Percentiles rank a stretch among this genome's conserved stretches.
Evolutionary conservation across 2,888 invertebrate species (phyloP).

Genomic region (Rhingia rostrata): DNA sequence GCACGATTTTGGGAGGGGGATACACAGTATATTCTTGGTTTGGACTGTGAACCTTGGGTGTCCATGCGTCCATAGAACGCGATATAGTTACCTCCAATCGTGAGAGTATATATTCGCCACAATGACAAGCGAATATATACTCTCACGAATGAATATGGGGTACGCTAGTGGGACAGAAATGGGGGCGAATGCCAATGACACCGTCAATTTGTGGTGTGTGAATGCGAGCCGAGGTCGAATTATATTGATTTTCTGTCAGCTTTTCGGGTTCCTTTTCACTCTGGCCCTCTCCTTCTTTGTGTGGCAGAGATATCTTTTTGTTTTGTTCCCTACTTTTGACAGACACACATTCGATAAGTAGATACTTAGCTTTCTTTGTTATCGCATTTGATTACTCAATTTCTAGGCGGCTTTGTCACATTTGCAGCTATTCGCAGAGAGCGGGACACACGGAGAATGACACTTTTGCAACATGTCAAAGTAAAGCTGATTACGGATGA

Average conservation of each 20-base stretch:
- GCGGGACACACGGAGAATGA: not conserved
- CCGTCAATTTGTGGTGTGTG: conserved; percentile 41
- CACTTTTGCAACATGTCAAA: conserved; percentile 20
- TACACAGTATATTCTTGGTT: not conserved
- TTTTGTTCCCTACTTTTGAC: conserved; percentile 21
- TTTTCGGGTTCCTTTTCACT: not conserved
- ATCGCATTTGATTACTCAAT: conserved; percentile 40
- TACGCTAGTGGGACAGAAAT: conserved; percentile 22
- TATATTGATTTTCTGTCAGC: conserved; percentile 52
- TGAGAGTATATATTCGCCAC: conserved; percentile 22
- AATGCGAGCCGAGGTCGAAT: conserved; percentile 56
- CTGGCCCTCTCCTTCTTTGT: not conserved
- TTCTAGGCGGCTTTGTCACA: conserved; percentile 1
- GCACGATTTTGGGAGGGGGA: not conserved
- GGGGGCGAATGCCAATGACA: conserved; percentile 70
- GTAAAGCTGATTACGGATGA: conserved; percentile 18
- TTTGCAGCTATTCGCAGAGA: not conserved
- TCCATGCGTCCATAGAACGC: conserved; percentile 41
- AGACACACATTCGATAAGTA: conserved; percentile 20
- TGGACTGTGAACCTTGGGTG: conserved; percentile 47
- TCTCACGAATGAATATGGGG: not conserved
- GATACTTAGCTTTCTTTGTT: conserved; percentile 11
- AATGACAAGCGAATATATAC: conserved; percentile 25
- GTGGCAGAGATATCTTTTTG: conserved; percentile 3
- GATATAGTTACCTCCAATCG: conserved; percentile 1